Evolutionary conservation across 2,797 vertebrate genomes (phyloP).

Genomic region (Gymnothorax javanicus): DNA sequence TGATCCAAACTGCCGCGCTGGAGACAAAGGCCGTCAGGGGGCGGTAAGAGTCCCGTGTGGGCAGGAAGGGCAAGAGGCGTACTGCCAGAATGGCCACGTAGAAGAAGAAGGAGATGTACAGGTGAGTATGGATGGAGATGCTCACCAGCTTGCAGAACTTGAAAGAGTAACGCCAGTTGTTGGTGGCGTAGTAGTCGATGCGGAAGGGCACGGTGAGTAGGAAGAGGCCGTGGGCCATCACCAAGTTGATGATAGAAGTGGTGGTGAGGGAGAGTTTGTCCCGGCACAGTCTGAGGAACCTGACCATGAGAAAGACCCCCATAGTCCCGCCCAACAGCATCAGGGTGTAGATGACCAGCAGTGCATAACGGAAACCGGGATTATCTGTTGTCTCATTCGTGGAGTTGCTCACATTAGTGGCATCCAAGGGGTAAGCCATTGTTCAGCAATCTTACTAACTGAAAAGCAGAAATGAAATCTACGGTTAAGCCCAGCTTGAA

Average conservation of each 20-base stretch:
- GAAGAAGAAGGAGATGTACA: conserved; percentile 64
- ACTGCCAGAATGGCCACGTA: conserved; percentile 53
- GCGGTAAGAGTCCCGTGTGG: conserved; percentile 37
- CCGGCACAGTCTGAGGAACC: conserved; percentile 47
- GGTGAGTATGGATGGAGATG: conserved; percentile 56
- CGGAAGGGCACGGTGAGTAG: conserved; percentile 62
- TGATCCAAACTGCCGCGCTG: conserved; percentile 54
- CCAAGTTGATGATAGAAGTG: conserved; percentile 52
- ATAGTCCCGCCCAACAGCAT: conserved; percentile 53
- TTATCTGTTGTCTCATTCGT: not conserved
- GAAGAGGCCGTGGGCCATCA: conserved; percentile 59
- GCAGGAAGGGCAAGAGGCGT: conserved; percentile 47
- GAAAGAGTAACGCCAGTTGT: conserved; percentile 49
- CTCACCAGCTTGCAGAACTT: conserved; percentile 54
- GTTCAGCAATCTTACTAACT: not conserved
- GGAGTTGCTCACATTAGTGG: not conserved
- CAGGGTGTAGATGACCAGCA: conserved; percentile 50
- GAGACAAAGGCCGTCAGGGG: conserved; percentile 35
- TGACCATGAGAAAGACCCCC: conserved; percentile 53
- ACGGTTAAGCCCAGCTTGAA: not conserved
- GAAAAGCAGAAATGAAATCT: not conserved
- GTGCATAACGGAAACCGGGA: not conserved
- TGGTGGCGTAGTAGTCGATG: conserved; percentile 59
- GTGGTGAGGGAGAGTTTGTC: conserved; percentile 49
- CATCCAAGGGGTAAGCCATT: not conserved